A percentile compares a stretch with the other conserved stretches of the same genome.
phyloP scores from a whole-genome alignment of 2,113 vertebrate species.

The Corvus cornix region DNA sequence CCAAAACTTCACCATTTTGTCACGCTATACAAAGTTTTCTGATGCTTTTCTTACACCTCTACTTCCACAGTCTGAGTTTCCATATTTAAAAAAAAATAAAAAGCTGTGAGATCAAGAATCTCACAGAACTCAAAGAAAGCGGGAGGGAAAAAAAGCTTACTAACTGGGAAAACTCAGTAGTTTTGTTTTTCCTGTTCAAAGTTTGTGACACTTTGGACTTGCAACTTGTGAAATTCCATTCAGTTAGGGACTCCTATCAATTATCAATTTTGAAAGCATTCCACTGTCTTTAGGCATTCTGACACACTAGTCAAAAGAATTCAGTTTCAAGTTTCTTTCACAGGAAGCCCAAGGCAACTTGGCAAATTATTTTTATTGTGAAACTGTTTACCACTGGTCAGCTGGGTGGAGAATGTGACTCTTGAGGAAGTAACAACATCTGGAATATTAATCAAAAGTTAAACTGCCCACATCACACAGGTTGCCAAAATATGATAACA shows the following conservation, averaged over 20 bases:
- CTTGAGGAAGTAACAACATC: not conserved
- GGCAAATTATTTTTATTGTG: not conserved
- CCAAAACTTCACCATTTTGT: not conserved
- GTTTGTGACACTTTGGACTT: not conserved
- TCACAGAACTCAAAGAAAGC: not conserved
- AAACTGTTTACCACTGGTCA: not conserved
- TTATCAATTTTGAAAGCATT: not conserved
- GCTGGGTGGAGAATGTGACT: not conserved
- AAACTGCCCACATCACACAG: not conserved
- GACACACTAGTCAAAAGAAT: not conserved
- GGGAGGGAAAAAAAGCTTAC: accelerated
- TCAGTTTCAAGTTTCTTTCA: not conserved
- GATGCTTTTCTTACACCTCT: not conserved
- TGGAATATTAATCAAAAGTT: conserved; percentile 12
- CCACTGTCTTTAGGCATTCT: not conserved
- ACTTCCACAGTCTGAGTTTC: not conserved
- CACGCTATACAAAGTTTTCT: not conserved
- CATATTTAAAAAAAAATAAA: not conserved
- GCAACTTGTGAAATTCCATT: not conserved
- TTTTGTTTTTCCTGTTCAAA: not conserved
- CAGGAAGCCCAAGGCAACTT: not conserved
- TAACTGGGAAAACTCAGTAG: not conserved
- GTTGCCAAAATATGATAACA: not conserved
- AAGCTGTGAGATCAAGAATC: not conserved
- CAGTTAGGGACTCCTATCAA: not conserved